phyloP scores from a whole-genome alignment of 2,888 invertebrate genomes.

The Microdon myrmicae region DNA sequence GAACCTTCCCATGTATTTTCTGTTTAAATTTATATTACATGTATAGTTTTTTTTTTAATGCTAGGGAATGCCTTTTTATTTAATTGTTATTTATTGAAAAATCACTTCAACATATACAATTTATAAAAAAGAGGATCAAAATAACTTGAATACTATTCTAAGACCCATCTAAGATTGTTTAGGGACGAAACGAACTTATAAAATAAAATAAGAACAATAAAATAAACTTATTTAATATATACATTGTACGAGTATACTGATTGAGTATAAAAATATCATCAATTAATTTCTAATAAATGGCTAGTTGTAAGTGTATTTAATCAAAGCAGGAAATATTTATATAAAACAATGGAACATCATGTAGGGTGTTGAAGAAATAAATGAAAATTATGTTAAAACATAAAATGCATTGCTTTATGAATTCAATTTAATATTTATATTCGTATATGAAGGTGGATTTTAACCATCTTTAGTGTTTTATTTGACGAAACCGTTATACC shows the following conservation, averaged over 20 bases:
- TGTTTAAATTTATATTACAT: no score
- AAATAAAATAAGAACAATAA: conserved; percentile 20
- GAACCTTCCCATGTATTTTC: conserved; percentile 32
- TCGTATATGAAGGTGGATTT: no score
- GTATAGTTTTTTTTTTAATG: conserved; percentile 28
- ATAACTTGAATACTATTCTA: conserved; percentile 27
- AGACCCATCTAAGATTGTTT: conserved; percentile 46
- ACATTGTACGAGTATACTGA: conserved; percentile 34
- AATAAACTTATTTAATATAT: not conserved
- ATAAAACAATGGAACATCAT: no score
- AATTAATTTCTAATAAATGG: conserved; percentile 48
- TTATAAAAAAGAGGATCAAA: conserved; percentile 32
- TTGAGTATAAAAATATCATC: conserved; percentile 35
- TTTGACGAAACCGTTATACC: no score
- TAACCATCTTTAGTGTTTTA: no score
- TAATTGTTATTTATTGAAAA: conserved; percentile 47
- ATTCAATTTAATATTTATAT: no score
- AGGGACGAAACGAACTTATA: conserved; percentile 42
- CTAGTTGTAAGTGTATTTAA: conserved; percentile 44
- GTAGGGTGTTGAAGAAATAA: conserved; percentile 43
- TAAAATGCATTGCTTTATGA: no score
- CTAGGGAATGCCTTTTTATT: conserved; percentile 28
- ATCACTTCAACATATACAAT: conserved; percentile 18
- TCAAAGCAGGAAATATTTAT: conserved; percentile 42
- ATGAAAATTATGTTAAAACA: conserved; percentile 38